These are phyloP conservation scores for Galerucella pusilla DNA, from an alignment of 2,888 invertebrate genomes.

Conservation along the genomic window DNA sequence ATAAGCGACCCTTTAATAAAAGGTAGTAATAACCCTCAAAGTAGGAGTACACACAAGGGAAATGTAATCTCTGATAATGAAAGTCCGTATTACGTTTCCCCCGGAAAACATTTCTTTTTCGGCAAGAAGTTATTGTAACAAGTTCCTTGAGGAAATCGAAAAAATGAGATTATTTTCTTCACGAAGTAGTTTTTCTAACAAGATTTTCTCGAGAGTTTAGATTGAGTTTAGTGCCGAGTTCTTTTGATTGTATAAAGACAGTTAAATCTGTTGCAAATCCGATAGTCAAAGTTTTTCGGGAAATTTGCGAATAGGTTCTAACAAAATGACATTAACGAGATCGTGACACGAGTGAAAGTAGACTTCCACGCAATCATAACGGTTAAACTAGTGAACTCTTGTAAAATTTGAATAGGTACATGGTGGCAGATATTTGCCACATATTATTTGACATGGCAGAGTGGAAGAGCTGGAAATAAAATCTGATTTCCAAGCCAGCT, in stretches of 20 bases:
- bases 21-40: conserved; percentile 43
- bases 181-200: conserved; percentile 30
- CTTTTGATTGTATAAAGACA: conserved; percentile 35
- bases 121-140: conserved; percentile 42
- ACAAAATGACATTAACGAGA: neutral
- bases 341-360: neutral
- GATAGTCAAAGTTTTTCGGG: conserved; percentile 31
- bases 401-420: no score
- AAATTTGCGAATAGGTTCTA: conserved; percentile 20
- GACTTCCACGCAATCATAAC: no score
- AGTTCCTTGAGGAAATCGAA: conserved; percentile 36
- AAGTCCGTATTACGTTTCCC: conserved; percentile 39
- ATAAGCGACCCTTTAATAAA: conserved; percentile 36
- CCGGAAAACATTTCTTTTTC: conserved; percentile 37
- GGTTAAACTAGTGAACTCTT: no score
- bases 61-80: conserved; percentile 46
- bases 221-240: conserved; percentile 36
- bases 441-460: no score
- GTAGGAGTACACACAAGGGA: conserved; percentile 40
- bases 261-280: conserved; percentile 36
- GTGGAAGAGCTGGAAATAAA: no score
- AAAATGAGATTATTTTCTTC: conserved; percentile 29
- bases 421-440: no score
- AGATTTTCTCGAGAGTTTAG: conserved; percentile 33
- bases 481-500: no score